Base-by-base conservation (phyloP, 2,797 vertebrate genomes). In the Malacoctenus gilli region DNA sequence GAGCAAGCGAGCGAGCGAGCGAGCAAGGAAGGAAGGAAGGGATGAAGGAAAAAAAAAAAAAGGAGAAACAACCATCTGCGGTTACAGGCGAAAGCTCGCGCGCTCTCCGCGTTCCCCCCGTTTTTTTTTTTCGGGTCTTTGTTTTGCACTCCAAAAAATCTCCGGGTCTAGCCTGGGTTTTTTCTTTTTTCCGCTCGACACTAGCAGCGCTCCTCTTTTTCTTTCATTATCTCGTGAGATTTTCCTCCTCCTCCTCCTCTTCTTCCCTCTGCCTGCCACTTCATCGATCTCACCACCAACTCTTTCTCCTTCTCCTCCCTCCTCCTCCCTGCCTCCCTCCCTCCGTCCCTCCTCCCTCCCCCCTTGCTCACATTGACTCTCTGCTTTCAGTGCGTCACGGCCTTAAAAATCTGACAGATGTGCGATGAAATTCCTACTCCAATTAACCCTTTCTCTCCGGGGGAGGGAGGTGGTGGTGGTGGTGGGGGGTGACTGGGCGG, bases 351-450 rank as follows among this genome's bases (percentile, higher is more conserved):
- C 23, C 64, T 55, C 39, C 68, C 72, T 41, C 62, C 55, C 75
- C 65, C 54, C 72, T 72, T 37, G 66, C 88, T 81, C 85, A 68
- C 87, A 82, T 86, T 71, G 85, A 90, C 88, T 87, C 86, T 40
- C 84, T 71, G 86, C 85, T 83, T 81, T 87, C 92, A 82, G 85
- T 92, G 91, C 93, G 93, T 94, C 93, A 94, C 92, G 85, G 90
- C 87, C 89, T 90, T 91, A 91, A 92, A 93, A 94, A 94, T 92
- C 93, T 93, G 93, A 94, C 92, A 94, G 93, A 93, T 94, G 93
- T 92, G 92, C 92, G 91, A 91, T 93, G 92, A 93, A 93, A 92
- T 91, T 91, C 91, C 90, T 91, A 90, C 92, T 92, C 89, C 87
- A 87, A 87, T 93, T 94, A 94, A 94, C 93, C 90, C 93, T 89